Base-by-base conservation (phyloP, 2,797 vertebrate species). In the Notoglanidium macrostoma region DNA sequence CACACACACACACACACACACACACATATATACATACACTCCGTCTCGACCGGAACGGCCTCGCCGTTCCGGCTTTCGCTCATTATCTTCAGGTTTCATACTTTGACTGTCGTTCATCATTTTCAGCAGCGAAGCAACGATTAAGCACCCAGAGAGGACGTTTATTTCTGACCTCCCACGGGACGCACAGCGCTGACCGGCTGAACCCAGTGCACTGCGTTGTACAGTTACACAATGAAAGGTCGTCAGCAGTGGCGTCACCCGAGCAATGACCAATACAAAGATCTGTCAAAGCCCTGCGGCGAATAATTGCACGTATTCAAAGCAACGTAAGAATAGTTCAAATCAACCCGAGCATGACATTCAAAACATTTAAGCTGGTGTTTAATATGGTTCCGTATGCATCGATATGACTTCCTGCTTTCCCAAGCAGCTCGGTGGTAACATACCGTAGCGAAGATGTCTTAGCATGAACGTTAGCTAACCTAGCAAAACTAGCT, bases 1-100 rank as follows among this genome's bases (percentile, higher is more conserved):
- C 89, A 90, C 88, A 90, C 91, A 91, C 85, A 88, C 85, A 70
- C 84, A 85, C 21, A 78, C 87, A 83, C 87, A 85, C 86, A 84
- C 68, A 85, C 72, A 86, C 86, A 87, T 26, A 61, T 9, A 32
- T 15, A 80, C 63, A 86, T 57, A 74, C 77, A 44, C 51, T 49
- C 17, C 1, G 29, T 0, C 46, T 35, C 32, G 3, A 35, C 57
- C 26, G 29, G 44, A 65, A 19, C 65, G 23, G 51, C 54, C 40
- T 84, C 55, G 68, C 61, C 57, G 29, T 8, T 46, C 73, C 9
- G 23, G 86, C 65, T 70, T 88, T 74, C 5, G 10, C 68, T 87
- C 85, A 89, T 90, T 90, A 89, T 89, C 83, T 85, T 10, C 44
- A 87, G 78, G 83, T 88, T 90, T 89, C 87, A 85, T 88, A 63